Evolutionary conservation across 2,797 vertebrate species (phyloP), one percentile per base, ranked within the genome.

Genomic region (Syncerus caffer): DNA sequence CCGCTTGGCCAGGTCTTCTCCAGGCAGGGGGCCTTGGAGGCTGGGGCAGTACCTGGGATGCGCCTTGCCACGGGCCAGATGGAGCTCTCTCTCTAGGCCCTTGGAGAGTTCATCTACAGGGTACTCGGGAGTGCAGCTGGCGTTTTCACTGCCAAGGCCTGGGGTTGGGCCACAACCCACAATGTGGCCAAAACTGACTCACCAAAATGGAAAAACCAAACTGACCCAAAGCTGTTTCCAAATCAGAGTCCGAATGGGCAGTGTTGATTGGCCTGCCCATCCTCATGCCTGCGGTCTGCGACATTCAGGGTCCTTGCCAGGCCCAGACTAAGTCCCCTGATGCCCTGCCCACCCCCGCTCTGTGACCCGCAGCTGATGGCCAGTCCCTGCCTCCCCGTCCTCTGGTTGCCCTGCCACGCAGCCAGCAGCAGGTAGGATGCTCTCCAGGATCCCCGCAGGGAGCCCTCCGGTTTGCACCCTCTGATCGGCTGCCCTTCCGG

Each of bases 191-290:
- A 23, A 38, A 71, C n/a, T 5, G 10, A 21, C n/a, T 71, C 64
- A 38, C 64, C 47, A 64, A 4, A 42, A 23, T 29, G 0, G 12
- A 60, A 7, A 7, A 7, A n/a, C 62, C 29, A 8, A 50, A 23
- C 34, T 0, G 9, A 38, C 53, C 9, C 55, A 19, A 3, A 0
- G 23, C 15, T 27, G 16, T 31, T 34, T 47, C 38, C 7, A 42
- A 4, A 38, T 42, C 16, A 23, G 50, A 27, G 34, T 3, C 12
- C 3, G 2, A 12, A 6, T 4, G 1, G 62, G 45, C 47, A 2
- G 4, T 50, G 1, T 1, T 16, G 19, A 9, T 0, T 0, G 10
- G 42, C 47, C 57, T 1, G 42, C 7, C 21, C 45, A 1, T 11
- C 34, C 31, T 80, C 34, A 13, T 1, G 0, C 27, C 53, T 7